Percentiles rank a stretch among this genome's conserved stretches.
phyloP scores from a whole-genome alignment of 2,113 vertebrate species.

The Phrynosoma platyrhinos region DNA sequence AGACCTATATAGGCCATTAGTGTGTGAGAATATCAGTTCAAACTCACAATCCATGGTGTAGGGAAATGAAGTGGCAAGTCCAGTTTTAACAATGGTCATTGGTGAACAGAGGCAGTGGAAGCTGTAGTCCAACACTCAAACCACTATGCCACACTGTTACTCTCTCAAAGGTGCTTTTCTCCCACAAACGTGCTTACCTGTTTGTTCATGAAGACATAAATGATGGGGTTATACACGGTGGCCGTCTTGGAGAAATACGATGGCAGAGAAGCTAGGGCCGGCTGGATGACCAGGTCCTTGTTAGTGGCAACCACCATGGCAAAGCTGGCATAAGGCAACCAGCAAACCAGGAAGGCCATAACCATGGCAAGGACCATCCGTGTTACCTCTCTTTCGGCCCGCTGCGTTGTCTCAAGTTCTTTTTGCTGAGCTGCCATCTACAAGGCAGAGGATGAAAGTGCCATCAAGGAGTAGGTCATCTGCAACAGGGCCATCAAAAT shows the following conservation, averaged over 20 bases:
- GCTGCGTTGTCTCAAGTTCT: constrained; percentile 63
- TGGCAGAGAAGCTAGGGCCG: constrained; percentile 69
- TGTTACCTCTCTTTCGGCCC: constrained; percentile 64
- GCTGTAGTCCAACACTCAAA: no score
- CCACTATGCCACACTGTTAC: no score
- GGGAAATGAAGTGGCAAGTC: no score
- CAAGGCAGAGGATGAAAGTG: rapidly evolving
- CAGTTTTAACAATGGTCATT: no score
- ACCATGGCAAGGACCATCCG: constrained; percentile 74
- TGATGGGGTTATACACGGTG: constrained; percentile 74
- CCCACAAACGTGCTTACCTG: constrained; percentile 55
- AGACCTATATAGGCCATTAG: no score
- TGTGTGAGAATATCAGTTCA: no score
- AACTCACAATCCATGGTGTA: no score
- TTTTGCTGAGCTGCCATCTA: constrained; percentile 64
- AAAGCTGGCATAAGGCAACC: constrained; percentile 74
- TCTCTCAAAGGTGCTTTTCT: neutral
- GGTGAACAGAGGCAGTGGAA: no score
- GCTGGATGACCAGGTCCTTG: constrained; percentile 65
- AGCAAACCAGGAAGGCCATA: constrained; percentile 74
- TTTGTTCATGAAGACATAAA: constrained; percentile 79
- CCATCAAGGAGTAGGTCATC: no score
- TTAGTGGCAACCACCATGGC: constrained; percentile 70
- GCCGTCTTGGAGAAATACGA: constrained; percentile 78
- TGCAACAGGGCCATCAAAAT: no score